Evolutionary conservation across 92 coral and sea anemone species (phyloP).

Genomic region (Plumapathes pennacea): DNA sequence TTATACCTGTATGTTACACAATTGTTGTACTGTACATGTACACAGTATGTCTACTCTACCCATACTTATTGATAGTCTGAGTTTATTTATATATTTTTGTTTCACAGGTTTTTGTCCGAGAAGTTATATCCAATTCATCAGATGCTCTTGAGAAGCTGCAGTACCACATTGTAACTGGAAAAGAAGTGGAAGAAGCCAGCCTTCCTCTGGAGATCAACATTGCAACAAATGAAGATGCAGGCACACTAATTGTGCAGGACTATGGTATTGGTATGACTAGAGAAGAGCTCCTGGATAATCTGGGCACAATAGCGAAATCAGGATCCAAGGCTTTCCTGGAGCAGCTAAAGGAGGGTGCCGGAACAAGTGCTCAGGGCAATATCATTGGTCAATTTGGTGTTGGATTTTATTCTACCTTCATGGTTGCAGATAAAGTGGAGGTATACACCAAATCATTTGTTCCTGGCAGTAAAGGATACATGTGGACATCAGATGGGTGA

Average conservation of each 20-base stretch:
- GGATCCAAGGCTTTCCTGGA: conserved; percentile 92
- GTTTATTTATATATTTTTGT: not conserved
- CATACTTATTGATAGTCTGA: too few species aligned
- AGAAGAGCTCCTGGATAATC: conserved; percentile 76
- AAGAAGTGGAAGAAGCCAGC: conserved; percentile 67
- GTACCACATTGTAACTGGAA: conserved; percentile 86
- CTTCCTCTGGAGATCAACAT: conserved; percentile 81
- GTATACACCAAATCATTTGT: conserved; percentile 79
- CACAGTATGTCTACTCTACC: too few species aligned
- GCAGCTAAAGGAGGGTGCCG: conserved; percentile 67
- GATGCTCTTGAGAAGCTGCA: conserved; percentile 95
- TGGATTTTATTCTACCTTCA: conserved; percentile 94
- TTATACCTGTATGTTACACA: too few species aligned
- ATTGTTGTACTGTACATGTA: too few species aligned
- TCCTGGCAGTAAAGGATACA: conserved; percentile 83
- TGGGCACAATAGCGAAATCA: conserved; percentile 95
- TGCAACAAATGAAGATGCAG: conserved; percentile 79
- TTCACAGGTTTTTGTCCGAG: conserved; percentile 88
- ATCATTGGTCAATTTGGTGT: conserved; percentile 99
- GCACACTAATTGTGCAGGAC: conserved; percentile 85
- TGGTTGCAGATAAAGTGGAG: conserved; percentile 94
- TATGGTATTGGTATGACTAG: conserved; percentile 91
- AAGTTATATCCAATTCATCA: conserved; percentile 90
- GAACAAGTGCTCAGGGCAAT: conserved; percentile 51
- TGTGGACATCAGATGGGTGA: conserved; percentile 99